Evolutionary conservation across 2,113 vertebrate species (phyloP).

Genomic region (Podarcis muralis): DNA sequence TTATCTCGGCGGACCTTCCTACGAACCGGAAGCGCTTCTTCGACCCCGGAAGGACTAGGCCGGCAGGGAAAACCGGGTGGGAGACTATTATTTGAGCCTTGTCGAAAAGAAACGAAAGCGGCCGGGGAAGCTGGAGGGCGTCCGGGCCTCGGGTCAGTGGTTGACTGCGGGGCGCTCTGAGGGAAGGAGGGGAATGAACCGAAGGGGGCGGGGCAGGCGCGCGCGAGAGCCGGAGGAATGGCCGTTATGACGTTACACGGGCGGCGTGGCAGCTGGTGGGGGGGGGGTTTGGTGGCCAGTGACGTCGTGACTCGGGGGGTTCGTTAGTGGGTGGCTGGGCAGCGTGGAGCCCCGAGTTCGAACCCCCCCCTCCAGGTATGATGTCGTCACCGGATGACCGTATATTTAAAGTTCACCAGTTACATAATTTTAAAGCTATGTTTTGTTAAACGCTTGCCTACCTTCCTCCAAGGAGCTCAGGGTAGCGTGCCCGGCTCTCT

Average conservation of each 20-base stretch:
- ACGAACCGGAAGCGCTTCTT: neutral
- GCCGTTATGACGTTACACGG: neutral
- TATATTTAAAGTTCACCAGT: too few species aligned
- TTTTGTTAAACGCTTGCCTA: too few species aligned
- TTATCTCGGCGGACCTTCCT: too few species aligned
- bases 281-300: neutral
- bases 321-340: neutral
- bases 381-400: too few species aligned
- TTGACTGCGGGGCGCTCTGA: neutral
- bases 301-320: neutral
- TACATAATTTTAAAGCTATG: too few species aligned
- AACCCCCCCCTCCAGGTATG: neutral
- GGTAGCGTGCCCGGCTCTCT: too few species aligned
- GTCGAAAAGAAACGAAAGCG: neutral
- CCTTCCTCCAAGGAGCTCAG: too few species aligned
- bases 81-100: too few species aligned
- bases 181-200: neutral
- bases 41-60: neutral
- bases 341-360: too few species aligned
- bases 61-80: too few species aligned
- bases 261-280: neutral
- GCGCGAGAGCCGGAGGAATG: too few species aligned
- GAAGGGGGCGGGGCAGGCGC: neutral
- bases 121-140: neutral
- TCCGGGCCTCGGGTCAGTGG: neutral